phyloP scores from a whole-genome alignment of 1,140 invertebrate genomes.

The Chelonus insularis region DNA sequence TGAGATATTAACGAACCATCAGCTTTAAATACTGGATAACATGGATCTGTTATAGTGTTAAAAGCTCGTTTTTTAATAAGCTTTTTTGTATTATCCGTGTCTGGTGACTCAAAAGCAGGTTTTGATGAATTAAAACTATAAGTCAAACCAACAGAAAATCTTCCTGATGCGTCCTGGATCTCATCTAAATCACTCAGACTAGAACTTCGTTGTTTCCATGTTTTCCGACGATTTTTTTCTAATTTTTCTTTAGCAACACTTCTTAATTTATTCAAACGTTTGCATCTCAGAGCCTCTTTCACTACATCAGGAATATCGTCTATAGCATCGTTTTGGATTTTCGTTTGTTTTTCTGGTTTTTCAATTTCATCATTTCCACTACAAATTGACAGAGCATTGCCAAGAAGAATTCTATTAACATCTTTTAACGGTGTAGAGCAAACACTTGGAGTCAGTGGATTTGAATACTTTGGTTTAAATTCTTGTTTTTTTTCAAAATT shows the following conservation, averaged over 20 bases:
- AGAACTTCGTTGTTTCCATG: conserved; percentile 53
- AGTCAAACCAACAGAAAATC: neutral
- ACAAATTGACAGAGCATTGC: conserved; percentile 72
- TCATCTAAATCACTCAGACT: conserved; percentile 52
- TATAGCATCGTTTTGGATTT: conserved; percentile 10
- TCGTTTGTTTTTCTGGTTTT: conserved; percentile 29
- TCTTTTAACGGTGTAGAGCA: conserved; percentile 76
- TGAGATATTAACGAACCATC: conserved; percentile 74
- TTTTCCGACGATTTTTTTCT: conserved; percentile 35
- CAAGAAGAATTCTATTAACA: conserved; percentile 69
- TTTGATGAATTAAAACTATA: neutral
- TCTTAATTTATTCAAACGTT: conserved; percentile 53
- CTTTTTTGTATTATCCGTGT: conserved; percentile 23
- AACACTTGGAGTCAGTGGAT: conserved; percentile 64
- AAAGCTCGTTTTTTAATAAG: conserved; percentile 45
- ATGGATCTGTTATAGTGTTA: conserved; percentile 76
- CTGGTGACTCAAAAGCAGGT: neutral
- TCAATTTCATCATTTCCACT: conserved; percentile 60
- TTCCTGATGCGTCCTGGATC: conserved; percentile 7
- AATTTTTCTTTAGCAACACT: conserved; percentile 32
- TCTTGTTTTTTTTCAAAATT: conserved; percentile 20
- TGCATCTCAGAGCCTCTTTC: conserved; percentile 54
- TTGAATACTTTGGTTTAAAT: conserved; percentile 51
- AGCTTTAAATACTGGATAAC: conserved; percentile 76
- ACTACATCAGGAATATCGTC: conserved; percentile 57